Base-by-base conservation (phyloP, 2,888 invertebrate species). In the Vandiemenella viatica region DNA sequence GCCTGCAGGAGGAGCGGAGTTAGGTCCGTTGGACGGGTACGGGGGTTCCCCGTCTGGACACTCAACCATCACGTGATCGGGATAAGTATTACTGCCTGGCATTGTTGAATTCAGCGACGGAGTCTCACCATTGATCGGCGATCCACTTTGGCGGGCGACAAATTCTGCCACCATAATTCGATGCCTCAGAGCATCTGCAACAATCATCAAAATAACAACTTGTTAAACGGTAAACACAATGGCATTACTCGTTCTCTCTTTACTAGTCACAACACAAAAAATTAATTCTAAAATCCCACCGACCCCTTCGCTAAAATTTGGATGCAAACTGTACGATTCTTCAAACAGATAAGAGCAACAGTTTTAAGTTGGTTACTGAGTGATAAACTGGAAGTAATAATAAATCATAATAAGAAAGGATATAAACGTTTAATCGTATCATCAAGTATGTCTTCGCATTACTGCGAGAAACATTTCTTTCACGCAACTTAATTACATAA, bases 111-210 rank as follows among this genome's bases (percentile, higher is more conserved):
- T 72, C 60, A 75, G 62, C 59, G 70, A 72, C 59, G 77, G 75
- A 57, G 77, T 73, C 70, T 77, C 77, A 75, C 78, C 77, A 68
- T 77, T 78, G 58, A 77, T 74, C 60, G 77, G 77, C 62, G 77
- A 77, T 65, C 75, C 75, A 71, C 74, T 76, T 58, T 69, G 83
- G 63, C 83, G 82, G 66, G 83, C 73, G 63, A 84, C 81, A 68
- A 85, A 82, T 74, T 86, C 85, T 68, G 85, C 86, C 70, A 87
- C 85, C 83, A 86, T 85, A 76, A 82, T 84, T 73, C 77, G 80
- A 69, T 79, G 77, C 69, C 61, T 58, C 54, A 62, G 58, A 53
- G 58, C 59, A 59, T 63, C 63, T 63, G 58, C n/a, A 59, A 60
- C 51, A 51, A 47, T n/a, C n/a, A n/a, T n/a, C n/a, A n/a, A n/a